Evolutionary conservation across 2,888 invertebrate species (phyloP), one percentile per base, ranked within the genome.

Genomic region (Mayetiola destructor): DNA sequence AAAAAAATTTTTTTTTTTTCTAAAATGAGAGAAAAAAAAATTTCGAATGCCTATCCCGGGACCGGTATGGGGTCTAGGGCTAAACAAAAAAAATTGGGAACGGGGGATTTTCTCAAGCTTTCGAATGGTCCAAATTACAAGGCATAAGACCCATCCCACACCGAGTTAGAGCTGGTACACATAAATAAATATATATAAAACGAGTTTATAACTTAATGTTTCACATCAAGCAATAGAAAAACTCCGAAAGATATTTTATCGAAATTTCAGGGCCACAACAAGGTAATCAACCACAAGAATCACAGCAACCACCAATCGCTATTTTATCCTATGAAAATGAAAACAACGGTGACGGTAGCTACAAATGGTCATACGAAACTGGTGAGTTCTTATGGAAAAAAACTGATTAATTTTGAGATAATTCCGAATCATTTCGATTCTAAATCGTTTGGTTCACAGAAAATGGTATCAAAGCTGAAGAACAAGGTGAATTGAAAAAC

Each of bases 381-480:
- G 53, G 48, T 48, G n/a, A n/a, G 48, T 48, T 9, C 32, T 9
- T 32, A 9, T 32, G 32, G 32, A 27, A 48, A 27, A 27, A 14
- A 40, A 42, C 29, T 54, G 16, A 35, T 39, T 55, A 37, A 27
- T 54, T 42, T 60, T 64, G 52, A 62, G 80, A 80, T 63, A 81
- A 79, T 63, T 78, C 80, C 68, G 78, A 23, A 5, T 2, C 14
- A 23, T 9, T 48, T 27, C 48, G 32, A 32, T 37, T 37, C 37
- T 37, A 5, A n/a, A 37, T 12, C n/a, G 80, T 16, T 10, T 12
- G n/a, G n/a, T 10, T 9, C 27, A 8, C 20, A 48, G 79, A 76
- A 12, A 81, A 81, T 63, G 81, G 81, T 14, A 81, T 81, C 62
- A 75, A 75, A 61, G 80, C 77, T 1, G 71, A 80, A 64, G 81